phyloP scores from a whole-genome alignment of 2,113 vertebrate species.

The Mus pahari region DNA sequence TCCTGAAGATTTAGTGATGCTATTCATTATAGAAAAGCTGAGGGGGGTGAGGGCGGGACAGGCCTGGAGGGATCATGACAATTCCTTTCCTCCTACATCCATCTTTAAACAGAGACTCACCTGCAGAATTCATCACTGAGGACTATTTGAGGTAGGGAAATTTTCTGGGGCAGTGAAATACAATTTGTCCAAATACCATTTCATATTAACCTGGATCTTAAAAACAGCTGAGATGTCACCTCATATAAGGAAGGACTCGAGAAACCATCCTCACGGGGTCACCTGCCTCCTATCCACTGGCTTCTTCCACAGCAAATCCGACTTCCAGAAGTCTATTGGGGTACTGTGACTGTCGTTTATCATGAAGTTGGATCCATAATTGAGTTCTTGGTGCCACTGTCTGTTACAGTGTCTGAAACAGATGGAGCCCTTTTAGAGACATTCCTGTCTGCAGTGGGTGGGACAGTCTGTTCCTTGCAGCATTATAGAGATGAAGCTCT shows the following conservation, averaged over 20 bases:
- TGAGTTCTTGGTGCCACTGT: neutral
- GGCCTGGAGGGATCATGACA: no score
- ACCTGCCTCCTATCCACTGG: neutral
- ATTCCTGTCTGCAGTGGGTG: neutral
- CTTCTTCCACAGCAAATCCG: neutral
- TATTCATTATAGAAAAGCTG: neutral
- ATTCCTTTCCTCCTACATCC: fast-evolving
- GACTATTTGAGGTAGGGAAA: neutral
- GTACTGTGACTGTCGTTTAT: neutral
- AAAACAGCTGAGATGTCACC: neutral
- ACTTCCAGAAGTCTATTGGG: neutral
- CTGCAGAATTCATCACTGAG: neutral
- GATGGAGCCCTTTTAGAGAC: neutral
- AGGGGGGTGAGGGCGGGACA: no score
- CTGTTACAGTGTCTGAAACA: neutral
- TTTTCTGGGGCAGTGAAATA: no score
- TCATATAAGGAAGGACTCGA: no score
- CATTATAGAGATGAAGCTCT: neutral
- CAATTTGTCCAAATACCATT: neutral
- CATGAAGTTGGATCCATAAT: neutral
- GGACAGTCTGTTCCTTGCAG: neutral
- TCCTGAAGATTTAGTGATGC: neutral
- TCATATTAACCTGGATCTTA: neutral
- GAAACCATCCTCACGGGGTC: neutral
- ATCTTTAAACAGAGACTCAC: neutral